Conservation (phyloP, 2,797 vertebrate genomes). For the Poeciliopsis turneri region DNA sequence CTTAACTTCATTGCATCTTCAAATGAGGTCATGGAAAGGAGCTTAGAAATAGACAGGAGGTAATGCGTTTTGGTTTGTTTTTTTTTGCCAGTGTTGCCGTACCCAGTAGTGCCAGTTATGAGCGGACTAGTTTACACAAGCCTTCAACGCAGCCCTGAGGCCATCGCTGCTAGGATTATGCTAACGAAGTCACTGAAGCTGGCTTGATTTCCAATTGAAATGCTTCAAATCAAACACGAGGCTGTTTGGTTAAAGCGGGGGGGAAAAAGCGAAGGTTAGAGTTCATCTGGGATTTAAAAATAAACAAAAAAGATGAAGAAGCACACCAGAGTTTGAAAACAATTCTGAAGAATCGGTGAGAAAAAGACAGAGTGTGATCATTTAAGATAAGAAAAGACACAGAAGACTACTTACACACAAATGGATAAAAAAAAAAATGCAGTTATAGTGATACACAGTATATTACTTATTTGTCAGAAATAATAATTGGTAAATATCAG, state of each 20-base stretch:
- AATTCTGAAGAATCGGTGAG: background rate
- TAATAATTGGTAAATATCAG: background rate
- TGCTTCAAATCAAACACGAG: background rate
- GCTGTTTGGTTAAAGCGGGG: background rate
- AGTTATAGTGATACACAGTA: background rate
- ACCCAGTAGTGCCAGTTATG: background rate
- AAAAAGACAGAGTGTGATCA: background rate
- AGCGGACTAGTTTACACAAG: background rate
- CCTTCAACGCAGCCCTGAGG: background rate
- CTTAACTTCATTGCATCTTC: slow-evolving; percentile 5
- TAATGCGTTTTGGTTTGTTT: background rate
- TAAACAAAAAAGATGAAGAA: background rate
- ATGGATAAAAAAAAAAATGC: background rate
- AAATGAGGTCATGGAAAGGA: slow-evolving; percentile 5
- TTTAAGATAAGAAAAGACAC: background rate
- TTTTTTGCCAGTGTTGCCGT: background rate
- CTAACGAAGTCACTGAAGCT: background rate
- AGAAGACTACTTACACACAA: background rate
- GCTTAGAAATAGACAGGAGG: background rate
- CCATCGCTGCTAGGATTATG: background rate
- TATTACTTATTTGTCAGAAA: background rate
- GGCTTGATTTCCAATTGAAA: background rate
- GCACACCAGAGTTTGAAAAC: background rate
- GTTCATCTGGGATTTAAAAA: background rate
- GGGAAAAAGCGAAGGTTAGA: background rate